A percentile compares a stretch with the other conserved stretches of the same genome.
Conservation (phyloP, 1,140 invertebrate genomes). For the Euura lappo region DNA sequence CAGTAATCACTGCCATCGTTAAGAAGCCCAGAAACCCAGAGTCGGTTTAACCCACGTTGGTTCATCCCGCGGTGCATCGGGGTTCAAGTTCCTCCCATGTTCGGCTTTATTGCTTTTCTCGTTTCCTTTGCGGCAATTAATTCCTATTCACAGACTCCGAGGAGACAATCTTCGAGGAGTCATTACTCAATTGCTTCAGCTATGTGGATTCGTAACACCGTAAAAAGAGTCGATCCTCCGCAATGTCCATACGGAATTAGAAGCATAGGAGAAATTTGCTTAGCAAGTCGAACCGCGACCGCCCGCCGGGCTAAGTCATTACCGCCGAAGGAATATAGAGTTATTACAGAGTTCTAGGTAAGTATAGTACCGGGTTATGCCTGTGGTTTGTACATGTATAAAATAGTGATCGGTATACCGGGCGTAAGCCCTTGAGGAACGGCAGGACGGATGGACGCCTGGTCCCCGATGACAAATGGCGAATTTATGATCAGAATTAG, state of each 20-base stretch:
- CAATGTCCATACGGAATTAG: no score
- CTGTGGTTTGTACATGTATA: not conserved
- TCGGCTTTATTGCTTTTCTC: not conserved
- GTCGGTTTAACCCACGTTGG: not conserved
- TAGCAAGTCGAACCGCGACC: not conserved
- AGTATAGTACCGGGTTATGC: not conserved
- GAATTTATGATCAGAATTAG: constrained; percentile 24
- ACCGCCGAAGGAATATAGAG: not conserved
- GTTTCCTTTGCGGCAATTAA: not conserved
- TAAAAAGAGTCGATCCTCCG: no score
- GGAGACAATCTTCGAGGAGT: no score
- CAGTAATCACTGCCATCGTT: not conserved
- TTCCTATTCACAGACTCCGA: not conserved
- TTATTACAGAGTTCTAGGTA: not conserved
- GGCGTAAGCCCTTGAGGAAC: not conserved
- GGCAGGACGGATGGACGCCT: not conserved
- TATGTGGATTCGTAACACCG: no score
- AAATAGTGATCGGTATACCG: not conserved
- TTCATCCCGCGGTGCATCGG: not conserved
- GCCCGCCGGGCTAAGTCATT: not conserved
- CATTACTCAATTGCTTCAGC: no score
- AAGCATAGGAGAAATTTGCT: not conserved
- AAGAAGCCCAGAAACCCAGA: not conserved
- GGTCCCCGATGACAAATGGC: not conserved
- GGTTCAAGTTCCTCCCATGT: not conserved